phyloP scores from a whole-genome alignment of 2,888 invertebrate genomes.

The Dioctria rufipes region DNA sequence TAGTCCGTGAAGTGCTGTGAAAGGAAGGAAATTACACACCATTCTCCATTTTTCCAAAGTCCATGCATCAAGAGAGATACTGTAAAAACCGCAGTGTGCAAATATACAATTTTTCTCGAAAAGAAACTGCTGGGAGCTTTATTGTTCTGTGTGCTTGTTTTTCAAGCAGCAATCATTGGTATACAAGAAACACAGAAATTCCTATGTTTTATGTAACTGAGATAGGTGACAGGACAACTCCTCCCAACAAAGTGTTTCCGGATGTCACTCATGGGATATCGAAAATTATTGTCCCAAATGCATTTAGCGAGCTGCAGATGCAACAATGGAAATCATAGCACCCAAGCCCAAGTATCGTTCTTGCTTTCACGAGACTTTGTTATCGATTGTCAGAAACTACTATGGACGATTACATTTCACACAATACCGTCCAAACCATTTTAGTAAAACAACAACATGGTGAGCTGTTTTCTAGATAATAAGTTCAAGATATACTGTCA shows the following conservation, averaged over 20 bases:
- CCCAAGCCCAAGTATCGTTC: no score
- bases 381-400: no score
- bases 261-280: background rate
- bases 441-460: no score
- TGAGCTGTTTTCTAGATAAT: background rate
- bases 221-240: background rate
- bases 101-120: conserved; percentile 47
- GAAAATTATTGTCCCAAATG: background rate
- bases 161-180: background rate
- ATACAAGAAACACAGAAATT: background rate
- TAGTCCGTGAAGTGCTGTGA: conserved; percentile 24
- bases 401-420: no score
- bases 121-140: conserved; percentile 6
- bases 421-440: no score
- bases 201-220: conserved; percentile 15
- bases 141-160: conserved; percentile 1
- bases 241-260: background rate
- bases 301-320: background rate
- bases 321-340: background rate
- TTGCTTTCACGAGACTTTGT: no score
- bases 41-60: conserved; percentile 39
- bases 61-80: conserved; percentile 43
- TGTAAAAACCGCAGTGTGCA: conserved; percentile 49
- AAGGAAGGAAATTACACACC: conserved; percentile 50
- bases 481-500: background rate